These are phyloP conservation scores for Eupithecia centaureata DNA, from an alignment of 2,888 invertebrate species.

Conservation along the genomic window DNA sequence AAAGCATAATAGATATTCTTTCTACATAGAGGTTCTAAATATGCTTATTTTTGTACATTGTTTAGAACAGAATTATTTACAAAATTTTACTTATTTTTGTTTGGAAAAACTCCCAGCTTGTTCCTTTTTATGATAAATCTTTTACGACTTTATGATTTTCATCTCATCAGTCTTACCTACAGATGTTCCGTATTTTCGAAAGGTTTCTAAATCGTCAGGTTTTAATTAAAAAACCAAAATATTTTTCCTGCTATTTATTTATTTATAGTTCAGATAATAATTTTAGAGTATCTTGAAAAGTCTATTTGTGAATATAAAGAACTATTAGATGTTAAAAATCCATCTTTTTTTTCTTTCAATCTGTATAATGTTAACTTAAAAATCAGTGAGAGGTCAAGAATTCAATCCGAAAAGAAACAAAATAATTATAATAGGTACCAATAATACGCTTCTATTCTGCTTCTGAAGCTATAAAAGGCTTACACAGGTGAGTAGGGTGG, in stretches of 20 bases:
- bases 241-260: no score
- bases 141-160: background rate
- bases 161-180: background rate
- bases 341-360: background rate
- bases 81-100: background rate
- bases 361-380: background rate
- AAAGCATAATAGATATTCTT: no score
- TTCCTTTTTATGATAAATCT: background rate
- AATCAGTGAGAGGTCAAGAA: background rate
- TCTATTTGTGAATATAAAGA: no score
- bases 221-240: no score
- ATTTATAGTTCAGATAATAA: no score
- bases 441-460: background rate
- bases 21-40: no score
- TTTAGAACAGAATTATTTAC: background rate
- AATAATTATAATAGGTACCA: background rate
- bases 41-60: background rate
- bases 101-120: background rate
- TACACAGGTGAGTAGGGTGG: slow-evolving; percentile 31
- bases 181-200: no score
- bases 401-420: background rate
- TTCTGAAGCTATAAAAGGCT: background rate
- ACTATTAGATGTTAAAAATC: no score
- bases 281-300: no score
- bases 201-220: no score